phyloP scores from a whole-genome alignment of 1,140 invertebrate genomes.

The Drosophila equinoxialis region DNA sequence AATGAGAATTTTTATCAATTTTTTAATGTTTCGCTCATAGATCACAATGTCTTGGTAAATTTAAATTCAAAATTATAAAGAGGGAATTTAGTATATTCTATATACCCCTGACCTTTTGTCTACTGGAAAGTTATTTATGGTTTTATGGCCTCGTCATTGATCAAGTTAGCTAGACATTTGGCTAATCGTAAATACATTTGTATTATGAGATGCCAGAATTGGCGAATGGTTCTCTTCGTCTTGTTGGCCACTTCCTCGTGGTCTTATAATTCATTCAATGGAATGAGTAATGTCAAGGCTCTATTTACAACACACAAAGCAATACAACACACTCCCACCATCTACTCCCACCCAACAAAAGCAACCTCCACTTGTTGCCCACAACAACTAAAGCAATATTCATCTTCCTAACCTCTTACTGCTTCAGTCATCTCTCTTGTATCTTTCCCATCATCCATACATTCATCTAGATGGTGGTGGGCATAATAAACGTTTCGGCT shows the following conservation, averaged over 20 bases:
- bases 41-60: too few relatives aligned
- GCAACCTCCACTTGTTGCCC: slow-evolving; percentile 3
- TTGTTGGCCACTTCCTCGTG: background rate
- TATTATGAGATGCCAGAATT: slow-evolving; percentile 45
- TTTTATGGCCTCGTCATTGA: slow-evolving; percentile 50
- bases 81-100: background rate
- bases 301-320: background rate
- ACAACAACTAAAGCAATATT: background rate
- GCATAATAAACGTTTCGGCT: slow-evolving; percentile 61
- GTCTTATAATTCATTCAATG: slow-evolving; percentile 34
- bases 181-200: slow-evolving; percentile 56
- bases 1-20: too few relatives aligned
- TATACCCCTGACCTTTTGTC: slow-evolving; percentile 30
- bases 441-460: slow-evolving; percentile 4
- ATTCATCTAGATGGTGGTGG: slow-evolving; percentile 57
- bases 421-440: too few relatives aligned
- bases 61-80: background rate
- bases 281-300: slow-evolving; percentile 11
- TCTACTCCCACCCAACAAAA: background rate
- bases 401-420: background rate
- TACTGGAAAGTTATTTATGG: slow-evolving; percentile 41
- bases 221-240: background rate
- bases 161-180: slow-evolving; percentile 31
- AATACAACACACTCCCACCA: background rate
- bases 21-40: too few relatives aligned